Conservation (phyloP, 2,888 invertebrate genomes). For the Crepidodera aurea region DNA sequence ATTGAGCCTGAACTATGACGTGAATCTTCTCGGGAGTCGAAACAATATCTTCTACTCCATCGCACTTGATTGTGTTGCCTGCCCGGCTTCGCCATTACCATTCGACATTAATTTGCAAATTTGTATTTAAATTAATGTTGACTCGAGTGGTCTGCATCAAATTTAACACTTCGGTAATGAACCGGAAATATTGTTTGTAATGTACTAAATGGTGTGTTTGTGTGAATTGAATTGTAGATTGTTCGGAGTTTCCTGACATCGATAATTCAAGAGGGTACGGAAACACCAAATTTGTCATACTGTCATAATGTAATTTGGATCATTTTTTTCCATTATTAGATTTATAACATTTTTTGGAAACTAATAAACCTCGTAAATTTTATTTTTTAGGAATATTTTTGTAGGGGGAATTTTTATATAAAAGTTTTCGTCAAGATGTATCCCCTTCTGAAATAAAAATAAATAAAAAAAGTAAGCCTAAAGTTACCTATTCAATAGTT, state of each 20-base stretch:
- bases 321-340: too few species aligned
- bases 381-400: too few species aligned
- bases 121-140: conserved; percentile 44
- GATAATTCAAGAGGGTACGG: neutral
- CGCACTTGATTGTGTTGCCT: conserved; percentile 43
- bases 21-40: conserved; percentile 46
- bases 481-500: too few species aligned
- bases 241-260: conserved; percentile 10
- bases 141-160: conserved; percentile 31
- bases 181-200: conserved; percentile 36
- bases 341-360: too few species aligned
- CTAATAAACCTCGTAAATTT: too few species aligned
- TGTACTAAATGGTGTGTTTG: conserved; percentile 33
- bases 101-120: conserved; percentile 49
- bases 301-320: neutral
- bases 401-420: too few species aligned
- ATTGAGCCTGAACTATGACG: conserved; percentile 49
- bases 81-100: conserved; percentile 43
- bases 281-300: neutral
- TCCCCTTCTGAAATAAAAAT: too few species aligned
- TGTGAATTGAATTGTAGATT: conserved; percentile 26
- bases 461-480: too few species aligned
- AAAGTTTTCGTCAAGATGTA: too few species aligned
- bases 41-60: conserved; percentile 49
- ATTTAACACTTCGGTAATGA: conserved; percentile 35